These are phyloP conservation scores for Brachionus asplanchnoidis DNA, from an alignment of 1,140 invertebrate genomes.

Conservation along the genomic window DNA sequence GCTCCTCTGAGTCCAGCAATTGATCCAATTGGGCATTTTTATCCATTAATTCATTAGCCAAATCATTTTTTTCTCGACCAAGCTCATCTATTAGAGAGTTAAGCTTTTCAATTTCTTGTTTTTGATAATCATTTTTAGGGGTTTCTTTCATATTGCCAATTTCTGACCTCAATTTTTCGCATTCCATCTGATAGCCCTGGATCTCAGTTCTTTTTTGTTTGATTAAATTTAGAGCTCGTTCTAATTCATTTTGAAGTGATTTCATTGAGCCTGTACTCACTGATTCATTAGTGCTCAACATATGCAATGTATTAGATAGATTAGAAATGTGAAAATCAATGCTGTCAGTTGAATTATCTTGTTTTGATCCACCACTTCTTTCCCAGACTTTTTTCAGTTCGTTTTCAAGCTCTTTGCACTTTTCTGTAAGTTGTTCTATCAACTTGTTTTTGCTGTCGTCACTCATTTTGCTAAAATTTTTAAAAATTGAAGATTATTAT, in stretches of 20 bases:
- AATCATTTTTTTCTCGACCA: background rate
- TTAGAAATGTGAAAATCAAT: slow-evolving; percentile 30
- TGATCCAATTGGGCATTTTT: slow-evolving; percentile 39
- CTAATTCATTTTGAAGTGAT: slow-evolving; percentile 37
- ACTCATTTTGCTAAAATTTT: slow-evolving; percentile 7
- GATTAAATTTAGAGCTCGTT: background rate
- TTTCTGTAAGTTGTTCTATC: slow-evolving; percentile 24
- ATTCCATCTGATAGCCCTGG: slow-evolving; percentile 24
- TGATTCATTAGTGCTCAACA: slow-evolving; percentile 26
- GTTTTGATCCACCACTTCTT: background rate
- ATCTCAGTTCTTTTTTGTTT: slow-evolving; percentile 29
- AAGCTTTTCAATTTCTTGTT: background rate
- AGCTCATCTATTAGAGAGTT: slow-evolving; percentile 17
- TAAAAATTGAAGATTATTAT: background rate
- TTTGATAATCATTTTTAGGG: background rate
- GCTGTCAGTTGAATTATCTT: background rate
- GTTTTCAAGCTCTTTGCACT: background rate
- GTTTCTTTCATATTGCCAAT: background rate
- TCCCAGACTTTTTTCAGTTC: background rate
- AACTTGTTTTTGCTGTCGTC: slow-evolving; percentile 7
- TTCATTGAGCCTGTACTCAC: slow-evolving; percentile 1
- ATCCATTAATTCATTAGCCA: slow-evolving; percentile 4
- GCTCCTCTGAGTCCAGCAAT: slow-evolving; percentile 11
- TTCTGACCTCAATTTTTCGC: background rate
- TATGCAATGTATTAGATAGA: background rate